Evolutionary conservation across 2,113 vertebrate species (phyloP).

Genomic region (Sciurus niger): DNA sequence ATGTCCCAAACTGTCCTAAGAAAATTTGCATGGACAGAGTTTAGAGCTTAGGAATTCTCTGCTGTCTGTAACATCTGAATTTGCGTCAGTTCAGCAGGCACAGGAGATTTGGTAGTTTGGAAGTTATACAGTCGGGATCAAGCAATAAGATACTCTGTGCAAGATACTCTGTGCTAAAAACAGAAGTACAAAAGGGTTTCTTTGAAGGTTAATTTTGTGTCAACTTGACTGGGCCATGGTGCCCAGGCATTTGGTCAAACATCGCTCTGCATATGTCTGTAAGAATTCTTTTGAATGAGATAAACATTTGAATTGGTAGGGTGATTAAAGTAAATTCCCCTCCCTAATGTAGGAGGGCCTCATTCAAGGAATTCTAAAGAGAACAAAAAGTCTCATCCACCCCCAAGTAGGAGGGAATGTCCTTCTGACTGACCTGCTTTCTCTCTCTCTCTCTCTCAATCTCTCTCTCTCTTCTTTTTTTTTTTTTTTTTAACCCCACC

Average conservation of each 20-base stretch:
- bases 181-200: neutral
- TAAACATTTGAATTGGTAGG: neutral
- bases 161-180: neutral
- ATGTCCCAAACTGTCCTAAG: neutral
- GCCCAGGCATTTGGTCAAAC: neutral
- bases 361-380: neutral
- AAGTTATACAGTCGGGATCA: neutral
- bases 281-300: neutral
- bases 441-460: neutral
- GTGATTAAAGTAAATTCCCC: neutral
- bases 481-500: neutral
- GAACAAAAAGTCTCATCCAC: neutral
- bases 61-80: neutral
- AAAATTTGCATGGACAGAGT: neutral
- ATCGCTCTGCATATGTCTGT: neutral
- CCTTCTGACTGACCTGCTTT: neutral
- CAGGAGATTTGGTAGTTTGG: neutral
- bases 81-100: neutral
- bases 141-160: neutral
- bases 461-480: neutral
- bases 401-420: neutral
- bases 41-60: neutral
- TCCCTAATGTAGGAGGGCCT: neutral
- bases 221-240: neutral
- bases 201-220: neutral